Evolutionary conservation across 2,888 invertebrate genomes (phyloP).

Genomic region (Chrysolina americana): DNA sequence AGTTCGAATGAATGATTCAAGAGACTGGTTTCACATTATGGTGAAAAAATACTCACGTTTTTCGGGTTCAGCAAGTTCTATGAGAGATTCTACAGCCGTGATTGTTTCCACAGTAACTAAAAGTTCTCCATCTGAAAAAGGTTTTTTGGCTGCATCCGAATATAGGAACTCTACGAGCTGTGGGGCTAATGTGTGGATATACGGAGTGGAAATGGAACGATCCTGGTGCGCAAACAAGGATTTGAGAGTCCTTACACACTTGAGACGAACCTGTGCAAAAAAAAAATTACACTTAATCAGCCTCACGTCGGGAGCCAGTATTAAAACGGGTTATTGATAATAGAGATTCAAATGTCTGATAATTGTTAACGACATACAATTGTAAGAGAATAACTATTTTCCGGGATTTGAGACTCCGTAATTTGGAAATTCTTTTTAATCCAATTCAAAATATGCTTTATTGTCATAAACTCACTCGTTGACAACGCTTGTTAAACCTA

Average conservation of each 20-base stretch:
- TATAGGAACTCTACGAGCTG: slow-evolving; percentile 83
- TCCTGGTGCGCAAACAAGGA: slow-evolving; percentile 84
- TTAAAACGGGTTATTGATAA: too few species aligned
- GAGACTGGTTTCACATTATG: background rate
- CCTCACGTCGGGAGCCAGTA: background rate
- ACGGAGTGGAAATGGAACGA: slow-evolving; percentile 80
- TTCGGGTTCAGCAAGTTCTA: slow-evolving; percentile 81
- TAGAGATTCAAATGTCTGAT: too few species aligned
- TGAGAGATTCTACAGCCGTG: slow-evolving; percentile 81
- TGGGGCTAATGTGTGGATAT: slow-evolving; percentile 86
- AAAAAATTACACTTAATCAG: slow-evolving; percentile 7
- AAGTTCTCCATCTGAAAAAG: slow-evolving; percentile 79
- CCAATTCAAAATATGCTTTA: too few species aligned
- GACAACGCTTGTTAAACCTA: too few species aligned
- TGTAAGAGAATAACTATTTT: too few species aligned
- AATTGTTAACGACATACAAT: too few species aligned
- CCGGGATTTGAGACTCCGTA: too few species aligned
- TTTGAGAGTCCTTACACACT: slow-evolving; percentile 84
- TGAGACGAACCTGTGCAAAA: slow-evolving; percentile 76
- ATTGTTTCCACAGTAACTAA: slow-evolving; percentile 82
- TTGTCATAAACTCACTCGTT: too few species aligned
- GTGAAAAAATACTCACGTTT: slow-evolving; percentile 77
- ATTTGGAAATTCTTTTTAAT: too few species aligned
- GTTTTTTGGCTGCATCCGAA: slow-evolving; percentile 75
- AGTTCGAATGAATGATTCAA: background rate